phyloP scores from a whole-genome alignment of 2,888 invertebrate genomes.

The Acrobasis suavella region DNA sequence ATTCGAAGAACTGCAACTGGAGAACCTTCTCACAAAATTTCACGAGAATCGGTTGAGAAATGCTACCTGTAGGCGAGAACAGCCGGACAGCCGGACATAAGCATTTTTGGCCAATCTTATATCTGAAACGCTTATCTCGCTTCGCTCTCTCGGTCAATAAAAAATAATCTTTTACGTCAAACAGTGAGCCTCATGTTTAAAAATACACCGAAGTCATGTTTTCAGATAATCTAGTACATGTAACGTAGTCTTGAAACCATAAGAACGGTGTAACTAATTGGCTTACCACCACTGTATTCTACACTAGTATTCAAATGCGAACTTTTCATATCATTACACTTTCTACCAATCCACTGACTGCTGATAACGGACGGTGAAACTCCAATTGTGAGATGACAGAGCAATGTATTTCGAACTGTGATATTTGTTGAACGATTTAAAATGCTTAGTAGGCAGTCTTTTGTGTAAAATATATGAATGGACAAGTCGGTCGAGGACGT shows the following conservation, averaged over 20 bases:
- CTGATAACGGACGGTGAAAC: background rate
- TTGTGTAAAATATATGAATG: background rate
- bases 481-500: background rate
- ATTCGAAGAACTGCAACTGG: too few species aligned
- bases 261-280: conserved; percentile 37
- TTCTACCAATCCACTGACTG: conserved; percentile 5
- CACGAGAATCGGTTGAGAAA: too few species aligned
- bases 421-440: background rate
- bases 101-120: too few species aligned
- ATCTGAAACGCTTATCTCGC: too few species aligned
- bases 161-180: too few species aligned
- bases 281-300: conserved; percentile 3
- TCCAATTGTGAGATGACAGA: background rate
- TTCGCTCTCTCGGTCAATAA: too few species aligned
- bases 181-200: background rate
- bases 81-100: too few species aligned
- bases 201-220: conserved; percentile 12
- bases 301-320: conserved; percentile 1
- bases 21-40: too few species aligned
- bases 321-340: conserved; percentile 4
- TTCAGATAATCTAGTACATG: conserved; percentile 26
- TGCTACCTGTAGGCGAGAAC: too few species aligned
- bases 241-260: conserved; percentile 52
- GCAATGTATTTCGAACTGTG: background rate
- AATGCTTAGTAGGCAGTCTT: background rate